A percentile compares a stretch with the other conserved stretches of the same genome.
phyloP scores from a whole-genome alignment of 2,888 invertebrate genomes.

The Trichogramma evanescens region DNA sequence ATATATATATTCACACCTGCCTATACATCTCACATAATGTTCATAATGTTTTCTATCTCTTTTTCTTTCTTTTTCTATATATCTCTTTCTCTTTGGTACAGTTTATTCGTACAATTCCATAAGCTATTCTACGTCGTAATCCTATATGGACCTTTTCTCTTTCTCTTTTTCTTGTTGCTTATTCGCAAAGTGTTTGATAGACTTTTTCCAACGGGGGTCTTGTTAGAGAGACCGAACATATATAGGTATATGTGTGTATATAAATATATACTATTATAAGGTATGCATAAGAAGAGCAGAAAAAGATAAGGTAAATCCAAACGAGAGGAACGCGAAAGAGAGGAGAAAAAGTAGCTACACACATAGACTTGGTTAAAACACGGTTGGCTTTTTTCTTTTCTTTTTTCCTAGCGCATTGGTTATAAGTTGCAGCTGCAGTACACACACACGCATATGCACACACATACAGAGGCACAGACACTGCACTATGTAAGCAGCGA shows the following conservation, averaged over 20 bases:
- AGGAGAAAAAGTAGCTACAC: slow-evolving; percentile 6
- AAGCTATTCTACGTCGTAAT: slow-evolving; percentile 10
- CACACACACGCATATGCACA: too few species aligned
- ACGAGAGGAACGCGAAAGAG: slow-evolving; percentile 17
- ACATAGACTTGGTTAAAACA: background rate
- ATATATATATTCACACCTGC: too few species aligned
- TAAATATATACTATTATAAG: too few species aligned
- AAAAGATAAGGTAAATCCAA: slow-evolving; percentile 17
- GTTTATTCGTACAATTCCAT: too few species aligned
- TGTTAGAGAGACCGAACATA: slow-evolving; percentile 18
- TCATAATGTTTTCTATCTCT: too few species aligned
- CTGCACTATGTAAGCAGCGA: background rate
- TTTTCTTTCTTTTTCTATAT: too few species aligned
- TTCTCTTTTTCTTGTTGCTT: slow-evolving; percentile 1
- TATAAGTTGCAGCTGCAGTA: too few species aligned
- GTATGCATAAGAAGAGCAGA: background rate
- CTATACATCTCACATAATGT: too few species aligned
- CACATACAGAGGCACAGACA: background rate
- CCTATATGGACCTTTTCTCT: slow-evolving; percentile 1
- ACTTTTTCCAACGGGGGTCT: slow-evolving; percentile 18
- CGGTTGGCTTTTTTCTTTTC: too few species aligned
- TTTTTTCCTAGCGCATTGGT: too few species aligned
- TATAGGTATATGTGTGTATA: too few species aligned
- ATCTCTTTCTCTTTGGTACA: too few species aligned
- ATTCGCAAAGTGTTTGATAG: slow-evolving; percentile 14